Evolutionary conservation across 2,113 vertebrate species (phyloP).

Genomic region (Thymallus thymallus): DNA sequence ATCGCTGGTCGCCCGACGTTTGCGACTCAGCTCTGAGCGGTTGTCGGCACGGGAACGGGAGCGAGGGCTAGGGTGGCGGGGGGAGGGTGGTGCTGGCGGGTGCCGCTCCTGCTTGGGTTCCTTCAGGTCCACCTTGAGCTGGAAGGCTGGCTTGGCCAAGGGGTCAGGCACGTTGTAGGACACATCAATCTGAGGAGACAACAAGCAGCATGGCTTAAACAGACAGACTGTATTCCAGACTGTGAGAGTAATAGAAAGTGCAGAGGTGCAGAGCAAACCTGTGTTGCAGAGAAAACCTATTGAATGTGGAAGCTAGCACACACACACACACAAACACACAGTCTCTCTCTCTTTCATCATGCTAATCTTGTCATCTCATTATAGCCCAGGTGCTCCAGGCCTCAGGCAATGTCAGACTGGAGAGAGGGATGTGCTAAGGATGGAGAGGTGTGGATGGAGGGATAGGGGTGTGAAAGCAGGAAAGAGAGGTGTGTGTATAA

Average conservation of each 20-base stretch:
- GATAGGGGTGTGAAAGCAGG: slow-evolving; percentile 34
- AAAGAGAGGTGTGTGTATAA: slow-evolving; percentile 31
- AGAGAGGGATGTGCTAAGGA: slow-evolving; percentile 44
- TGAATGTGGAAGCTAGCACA: background rate
- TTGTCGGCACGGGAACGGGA: slow-evolving; percentile 66
- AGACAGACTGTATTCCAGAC: background rate
- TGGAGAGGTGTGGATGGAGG: slow-evolving; percentile 30
- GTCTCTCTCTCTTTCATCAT: slow-evolving; percentile 41
- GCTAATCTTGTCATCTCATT: slow-evolving; percentile 59
- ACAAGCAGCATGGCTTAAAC: background rate
- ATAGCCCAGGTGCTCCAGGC: slow-evolving; percentile 58
- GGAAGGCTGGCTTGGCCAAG: slow-evolving; percentile 86
- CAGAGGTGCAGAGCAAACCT: background rate
- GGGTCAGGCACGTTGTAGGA: slow-evolving; percentile 91
- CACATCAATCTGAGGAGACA: slow-evolving; percentile 81
- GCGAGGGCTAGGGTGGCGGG: slow-evolving; percentile 17
- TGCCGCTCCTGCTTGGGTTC: slow-evolving; percentile 76
- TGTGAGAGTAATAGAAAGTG: background rate
- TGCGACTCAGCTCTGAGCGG: slow-evolving; percentile 65
- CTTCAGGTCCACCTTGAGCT: slow-evolving; percentile 84
- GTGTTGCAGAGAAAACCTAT: background rate
- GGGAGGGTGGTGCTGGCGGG: slow-evolving; percentile 21
- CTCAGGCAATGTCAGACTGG: slow-evolving; percentile 26
- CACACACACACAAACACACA: slow-evolving; percentile 9
- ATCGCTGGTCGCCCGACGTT: slow-evolving; percentile 71